Evolutionary conservation across 2,113 vertebrate species (phyloP).

Genomic region (Mohoua ochrocephala): DNA sequence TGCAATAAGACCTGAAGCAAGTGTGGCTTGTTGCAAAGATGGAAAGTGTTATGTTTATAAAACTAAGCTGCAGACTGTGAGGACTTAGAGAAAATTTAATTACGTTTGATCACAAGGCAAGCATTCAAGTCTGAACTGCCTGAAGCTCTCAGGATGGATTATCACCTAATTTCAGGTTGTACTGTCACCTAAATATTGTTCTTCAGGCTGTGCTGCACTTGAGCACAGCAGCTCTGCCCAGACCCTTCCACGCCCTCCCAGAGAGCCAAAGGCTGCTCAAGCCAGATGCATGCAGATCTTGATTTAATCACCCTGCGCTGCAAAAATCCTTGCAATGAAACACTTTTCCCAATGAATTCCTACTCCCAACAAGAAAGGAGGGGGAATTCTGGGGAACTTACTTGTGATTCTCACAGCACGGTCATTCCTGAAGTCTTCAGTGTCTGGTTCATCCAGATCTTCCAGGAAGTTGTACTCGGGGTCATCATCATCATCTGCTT

Average conservation of each 20-base stretch:
- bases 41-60: neutral
- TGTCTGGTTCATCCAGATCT: slow-evolving; percentile 89
- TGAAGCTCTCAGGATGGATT: neutral
- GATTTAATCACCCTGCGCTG: neutral
- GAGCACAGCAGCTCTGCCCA: neutral
- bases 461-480: slow-evolving; percentile 95
- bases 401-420: slow-evolving; percentile 93
- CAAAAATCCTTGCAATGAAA: neutral
- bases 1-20: neutral
- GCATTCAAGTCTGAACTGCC: neutral
- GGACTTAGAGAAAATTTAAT: neutral
- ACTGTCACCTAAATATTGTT: fast-evolving
- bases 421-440: slow-evolving; percentile 94
- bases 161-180: neutral
- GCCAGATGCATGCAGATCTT: neutral
- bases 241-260: fast-evolving
- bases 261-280: neutral
- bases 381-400: slow-evolving; percentile 63
- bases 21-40: neutral
- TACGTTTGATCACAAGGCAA: neutral
- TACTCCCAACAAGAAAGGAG: neutral
- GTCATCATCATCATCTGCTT: slow-evolving; percentile 91
- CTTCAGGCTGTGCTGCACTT: neutral
- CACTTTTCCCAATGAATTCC: neutral
- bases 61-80: neutral